Evolutionary conservation across 2,888 invertebrate species (phyloP), one percentile per base, ranked within the genome.

Genomic region (Plagodis dolabraria): DNA sequence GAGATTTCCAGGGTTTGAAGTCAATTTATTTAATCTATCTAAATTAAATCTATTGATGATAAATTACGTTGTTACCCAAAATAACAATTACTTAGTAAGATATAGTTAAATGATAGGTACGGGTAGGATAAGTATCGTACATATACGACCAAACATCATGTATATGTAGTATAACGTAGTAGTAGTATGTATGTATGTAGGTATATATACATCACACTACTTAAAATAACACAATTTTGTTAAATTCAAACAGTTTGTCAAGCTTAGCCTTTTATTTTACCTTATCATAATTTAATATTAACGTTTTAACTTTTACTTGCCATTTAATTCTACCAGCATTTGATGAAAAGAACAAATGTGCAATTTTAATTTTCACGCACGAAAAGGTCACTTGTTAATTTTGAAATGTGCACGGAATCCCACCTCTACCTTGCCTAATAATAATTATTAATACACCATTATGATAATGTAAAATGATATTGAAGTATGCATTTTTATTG

Each of bases 381-480:
- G 43, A 9, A 43, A 50, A 50, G 50, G 50, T 50, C 50, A 47
- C 33, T 33, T 33, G 6, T 35, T 43, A 10, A 34, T 51, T 43
- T 51, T 8, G 51, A 9, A 35, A 35, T 34, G 34, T 40, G 40
- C 38, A 47, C 49, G 49, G 22, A 40, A 40, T 40, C 49, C 33
- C 7, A 22, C 33, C 10, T 0, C n/a, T 40, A 1, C 7, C 6
- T 10, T 1, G 9, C 0, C n/a, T 36, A 48, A 38, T 38, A 38
- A 38, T 38, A 38, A 8, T 8, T 38, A 38, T 8, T 38, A 38
- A 38, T 38, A 38, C 42, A 42, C n/a, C 0, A 10, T 42, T 42
- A n/a, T 42, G n/a, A 42, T 6, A n/a, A n/a, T n/a, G n/a, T 38
- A 7, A 38, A 38, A 38, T 7, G 9, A 38, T 38, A 38, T 8